Percentiles rank a stretch among this genome's conserved stretches.
Conservation (phyloP, 2,113 vertebrate genomes). For the Onychorhynchus coronatus region DNA sequence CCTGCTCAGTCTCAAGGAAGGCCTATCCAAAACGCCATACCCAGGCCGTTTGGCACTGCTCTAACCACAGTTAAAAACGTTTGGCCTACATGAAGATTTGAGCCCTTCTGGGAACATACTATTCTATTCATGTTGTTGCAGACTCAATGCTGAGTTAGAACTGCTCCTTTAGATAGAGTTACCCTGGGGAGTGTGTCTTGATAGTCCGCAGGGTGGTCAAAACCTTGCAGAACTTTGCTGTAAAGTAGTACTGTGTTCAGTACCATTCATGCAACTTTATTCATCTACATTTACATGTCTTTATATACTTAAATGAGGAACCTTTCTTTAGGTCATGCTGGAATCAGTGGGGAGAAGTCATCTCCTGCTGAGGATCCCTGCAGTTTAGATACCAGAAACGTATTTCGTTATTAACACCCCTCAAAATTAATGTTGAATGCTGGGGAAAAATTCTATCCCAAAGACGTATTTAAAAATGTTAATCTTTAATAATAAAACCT, state of each 20-base stretch:
- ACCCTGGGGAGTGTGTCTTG: background rate
- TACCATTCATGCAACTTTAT: background rate
- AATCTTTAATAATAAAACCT: background rate
- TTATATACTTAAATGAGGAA: background rate
- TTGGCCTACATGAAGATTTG: background rate
- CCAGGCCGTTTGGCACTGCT: background rate
- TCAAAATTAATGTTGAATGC: background rate
- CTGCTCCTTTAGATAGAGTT: background rate
- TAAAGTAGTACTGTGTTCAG: background rate
- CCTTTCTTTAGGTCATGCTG: background rate
- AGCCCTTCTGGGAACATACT: background rate
- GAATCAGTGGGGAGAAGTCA: background rate
- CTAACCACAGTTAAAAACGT: background rate
- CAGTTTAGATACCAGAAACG: background rate
- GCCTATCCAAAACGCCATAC: background rate
- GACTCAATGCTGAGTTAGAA: background rate
- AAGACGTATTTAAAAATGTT: background rate
- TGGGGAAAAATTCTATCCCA: background rate
- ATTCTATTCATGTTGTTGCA: background rate
- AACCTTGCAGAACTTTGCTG: background rate
- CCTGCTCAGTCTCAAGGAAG: background rate
- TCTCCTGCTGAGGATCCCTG: background rate
- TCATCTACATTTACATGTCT: background rate
- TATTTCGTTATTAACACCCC: background rate
- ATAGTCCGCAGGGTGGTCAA: background rate